Evolutionary conservation across 2,113 vertebrate genomes (phyloP).

Genomic region (Maccullochella peelii): DNA sequence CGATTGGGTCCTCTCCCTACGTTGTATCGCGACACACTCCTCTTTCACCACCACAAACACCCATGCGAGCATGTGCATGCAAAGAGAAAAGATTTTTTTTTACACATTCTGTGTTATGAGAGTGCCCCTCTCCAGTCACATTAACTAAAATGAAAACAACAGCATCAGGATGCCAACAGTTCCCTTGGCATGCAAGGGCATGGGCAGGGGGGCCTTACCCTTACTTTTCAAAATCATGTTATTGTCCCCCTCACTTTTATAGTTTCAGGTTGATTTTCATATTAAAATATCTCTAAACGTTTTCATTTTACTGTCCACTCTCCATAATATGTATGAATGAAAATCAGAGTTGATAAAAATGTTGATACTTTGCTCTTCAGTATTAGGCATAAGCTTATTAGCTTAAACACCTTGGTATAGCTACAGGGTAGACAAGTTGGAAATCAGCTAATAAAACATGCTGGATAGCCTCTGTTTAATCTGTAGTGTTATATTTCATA

Average conservation of each 20-base stretch:
- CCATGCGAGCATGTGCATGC: not conserved
- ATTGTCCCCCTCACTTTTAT: no score
- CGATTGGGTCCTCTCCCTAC: no score
- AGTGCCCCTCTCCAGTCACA: slow-evolving; percentile 10
- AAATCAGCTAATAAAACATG: no score
- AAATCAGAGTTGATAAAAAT: slow-evolving; percentile 1
- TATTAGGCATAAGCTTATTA: no score
- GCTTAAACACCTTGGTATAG: no score
- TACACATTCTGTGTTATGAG: not conserved
- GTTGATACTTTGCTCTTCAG: not conserved
- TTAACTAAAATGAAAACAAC: slow-evolving; percentile 11
- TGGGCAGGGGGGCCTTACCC: no score
- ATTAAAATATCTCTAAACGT: not conserved
- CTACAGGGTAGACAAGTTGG: no score
- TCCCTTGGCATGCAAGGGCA: slow-evolving; percentile 25
- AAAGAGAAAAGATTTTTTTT: slow-evolving; percentile 3
- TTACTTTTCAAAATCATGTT: no score
- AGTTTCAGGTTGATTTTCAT: not conserved
- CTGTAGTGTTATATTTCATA: no score
- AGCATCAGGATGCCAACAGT: slow-evolving; percentile 37
- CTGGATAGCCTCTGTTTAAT: no score
- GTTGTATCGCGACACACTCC: no score
- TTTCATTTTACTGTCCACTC: not conserved
- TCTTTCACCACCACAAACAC: not conserved
- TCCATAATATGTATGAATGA: not conserved